Conservation (phyloP, 2,113 vertebrate species). For the Erpornis zantholeuca region DNA sequence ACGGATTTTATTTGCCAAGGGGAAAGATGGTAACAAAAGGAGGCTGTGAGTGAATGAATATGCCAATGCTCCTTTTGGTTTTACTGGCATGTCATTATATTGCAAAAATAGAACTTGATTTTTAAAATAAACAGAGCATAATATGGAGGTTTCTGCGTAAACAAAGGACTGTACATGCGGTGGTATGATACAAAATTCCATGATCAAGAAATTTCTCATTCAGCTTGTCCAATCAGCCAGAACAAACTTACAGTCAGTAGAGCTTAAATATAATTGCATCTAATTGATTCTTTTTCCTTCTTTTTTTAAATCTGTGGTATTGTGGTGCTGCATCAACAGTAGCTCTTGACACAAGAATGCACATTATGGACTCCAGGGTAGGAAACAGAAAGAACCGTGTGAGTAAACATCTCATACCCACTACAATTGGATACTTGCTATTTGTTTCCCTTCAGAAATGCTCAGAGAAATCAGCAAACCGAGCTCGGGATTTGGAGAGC, state of each 20-base stretch:
- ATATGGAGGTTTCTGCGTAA: slow-evolving; percentile 23
- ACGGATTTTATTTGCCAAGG: slow-evolving; percentile 15
- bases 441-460: background rate
- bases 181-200: background rate
- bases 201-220: slow-evolving; percentile 11
- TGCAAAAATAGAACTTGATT: slow-evolving; percentile 49
- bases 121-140: slow-evolving; percentile 41
- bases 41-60: slow-evolving; percentile 3
- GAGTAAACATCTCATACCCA: background rate
- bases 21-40: slow-evolving; percentile 28
- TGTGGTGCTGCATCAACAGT: slow-evolving; percentile 23
- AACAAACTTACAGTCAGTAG: background rate
- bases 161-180: background rate
- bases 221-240: slow-evolving; percentile 15
- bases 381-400: background rate
- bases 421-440: background rate
- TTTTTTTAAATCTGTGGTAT: background rate
- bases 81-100: slow-evolving; percentile 22
- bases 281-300: slow-evolving; percentile 29
- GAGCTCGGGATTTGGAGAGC: background rate
- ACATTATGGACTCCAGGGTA: background rate
- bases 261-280: slow-evolving; percentile 35
- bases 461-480: background rate
- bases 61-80: background rate
- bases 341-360: background rate